These are phyloP conservation scores for Triplophysa siluroides DNA, from an alignment of 2,113 vertebrate species.

Conservation along the genomic window DNA sequence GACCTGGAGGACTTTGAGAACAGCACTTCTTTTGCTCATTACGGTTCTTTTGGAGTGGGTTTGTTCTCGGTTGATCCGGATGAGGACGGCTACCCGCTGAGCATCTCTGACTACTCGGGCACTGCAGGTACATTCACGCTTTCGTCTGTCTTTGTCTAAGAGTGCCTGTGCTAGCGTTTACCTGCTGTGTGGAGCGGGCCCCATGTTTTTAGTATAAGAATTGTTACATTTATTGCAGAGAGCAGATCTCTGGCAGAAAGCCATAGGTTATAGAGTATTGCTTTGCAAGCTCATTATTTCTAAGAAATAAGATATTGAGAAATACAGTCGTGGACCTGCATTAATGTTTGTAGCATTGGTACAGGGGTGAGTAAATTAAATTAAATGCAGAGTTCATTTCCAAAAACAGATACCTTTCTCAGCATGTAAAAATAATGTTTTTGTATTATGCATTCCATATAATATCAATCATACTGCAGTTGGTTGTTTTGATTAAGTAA, in stretches of 20 bases:
- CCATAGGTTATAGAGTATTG: conserved; percentile 9
- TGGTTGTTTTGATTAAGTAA: no score
- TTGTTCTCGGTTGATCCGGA: conserved; percentile 94
- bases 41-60: conserved; percentile 88
- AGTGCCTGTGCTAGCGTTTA: conserved; percentile 11
- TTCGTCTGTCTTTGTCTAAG: conserved; percentile 11
- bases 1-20: conserved; percentile 97
- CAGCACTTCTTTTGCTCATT: conserved; percentile 88
- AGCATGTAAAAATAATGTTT: no score
- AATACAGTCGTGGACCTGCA: not conserved
- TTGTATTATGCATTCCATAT: no score
- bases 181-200: not conserved
- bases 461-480: no score
- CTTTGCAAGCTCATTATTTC: conserved; percentile 32
- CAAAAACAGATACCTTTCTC: no score
- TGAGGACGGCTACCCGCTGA: conserved; percentile 92
- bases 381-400: no score
- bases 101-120: conserved; percentile 87
- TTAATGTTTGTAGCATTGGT: not conserved
- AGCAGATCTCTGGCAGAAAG: not conserved
- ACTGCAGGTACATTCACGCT: conserved; percentile 81
- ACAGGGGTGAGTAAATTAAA: no score
- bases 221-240: conserved; percentile 33
- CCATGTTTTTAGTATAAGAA: conserved; percentile 5
- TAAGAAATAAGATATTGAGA: conserved; percentile 12